Base-by-base conservation (phyloP, 1,140 invertebrate genomes). In the Akabosia matsudoensis region DNA sequence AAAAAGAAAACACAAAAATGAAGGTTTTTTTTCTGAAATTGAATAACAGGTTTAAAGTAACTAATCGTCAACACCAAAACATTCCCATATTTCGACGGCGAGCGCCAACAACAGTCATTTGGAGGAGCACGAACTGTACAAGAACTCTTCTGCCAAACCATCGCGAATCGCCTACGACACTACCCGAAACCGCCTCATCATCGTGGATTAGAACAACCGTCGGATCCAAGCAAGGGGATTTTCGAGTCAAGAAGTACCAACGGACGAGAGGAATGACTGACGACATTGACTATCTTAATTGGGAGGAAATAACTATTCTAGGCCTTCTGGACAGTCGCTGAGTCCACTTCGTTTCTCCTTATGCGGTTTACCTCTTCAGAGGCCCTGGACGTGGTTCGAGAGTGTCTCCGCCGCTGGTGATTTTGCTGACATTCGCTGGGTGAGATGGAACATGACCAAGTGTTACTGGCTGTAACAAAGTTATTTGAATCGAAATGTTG, bases 371-470 rank as follows among this genome's bases (percentile, higher is more conserved):
- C 95, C n/a, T 96, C 94, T 70, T 95, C 93, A 2, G 94, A 97
- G 84, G 94, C 95, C 7, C 84, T 97, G 51, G 95, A 97, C 82
- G 92, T 96, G 90, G 97, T 96, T 0, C 88, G 97, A 73, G 91
- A 96, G 84, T 99, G 97, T 86, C 86, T 98, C 22, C 90, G 96
- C 73, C 95, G 96, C 83, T 99, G 97, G 97, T 97, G 97, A 0
- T 99, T 97, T 84, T 88, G 97, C 73, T 88, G 97, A 99, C 83
- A 99, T 99, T 82, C 98, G 96, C 84, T 99, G 97, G 97, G 98
- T 99, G 77, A 91, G 96, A 79, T 98, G 97, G 0, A 99, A 99
- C 84, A 94, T 95, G 16, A 94, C 95, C 82, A 94, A 95, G n/a
- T n/a, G n/a, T n/a, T 86, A 93, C 93, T 0, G 93, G 93, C 0